Percentiles rank a stretch among this genome's conserved stretches.
Evolutionary conservation across 2,113 vertebrate species (phyloP).

Genomic region (Ictalurus punctatus): DNA sequence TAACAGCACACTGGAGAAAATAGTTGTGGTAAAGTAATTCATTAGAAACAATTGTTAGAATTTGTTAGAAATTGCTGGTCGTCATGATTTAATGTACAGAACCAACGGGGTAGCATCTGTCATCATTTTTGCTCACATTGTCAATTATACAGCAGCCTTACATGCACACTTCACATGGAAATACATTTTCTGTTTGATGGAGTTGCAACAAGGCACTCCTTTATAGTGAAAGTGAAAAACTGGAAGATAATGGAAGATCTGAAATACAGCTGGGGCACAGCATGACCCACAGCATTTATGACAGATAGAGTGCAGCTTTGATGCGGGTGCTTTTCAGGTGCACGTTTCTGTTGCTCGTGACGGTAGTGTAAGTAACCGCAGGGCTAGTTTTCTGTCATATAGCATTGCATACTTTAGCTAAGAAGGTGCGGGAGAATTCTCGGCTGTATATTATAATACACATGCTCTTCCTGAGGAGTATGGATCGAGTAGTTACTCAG

Average conservation of each 20-base stretch:
- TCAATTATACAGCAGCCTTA: neutral
- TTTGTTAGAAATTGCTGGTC: neutral
- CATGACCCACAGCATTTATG: neutral
- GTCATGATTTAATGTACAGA: neutral
- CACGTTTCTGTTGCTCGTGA: neutral
- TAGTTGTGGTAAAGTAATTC: neutral
- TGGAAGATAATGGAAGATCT: neutral
- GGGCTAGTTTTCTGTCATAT: neutral
- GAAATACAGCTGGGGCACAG: neutral
- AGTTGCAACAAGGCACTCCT: neutral
- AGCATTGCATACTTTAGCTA: neutral
- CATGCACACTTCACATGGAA: neutral
- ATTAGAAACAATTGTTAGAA: neutral
- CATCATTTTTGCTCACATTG: neutral
- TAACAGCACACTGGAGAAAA: neutral
- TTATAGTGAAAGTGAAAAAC: neutral
- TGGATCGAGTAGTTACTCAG: neutral
- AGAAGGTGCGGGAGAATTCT: neutral
- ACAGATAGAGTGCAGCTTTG: neutral
- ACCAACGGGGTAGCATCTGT: neutral
- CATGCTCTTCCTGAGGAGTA: neutral
- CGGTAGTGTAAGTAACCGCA: neutral
- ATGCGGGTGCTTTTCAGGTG: conserved; percentile 12
- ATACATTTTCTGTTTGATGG: neutral
- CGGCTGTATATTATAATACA: neutral